Conservation (phyloP, 2,888 invertebrate species). For the Keiferia lycopersicella region DNA sequence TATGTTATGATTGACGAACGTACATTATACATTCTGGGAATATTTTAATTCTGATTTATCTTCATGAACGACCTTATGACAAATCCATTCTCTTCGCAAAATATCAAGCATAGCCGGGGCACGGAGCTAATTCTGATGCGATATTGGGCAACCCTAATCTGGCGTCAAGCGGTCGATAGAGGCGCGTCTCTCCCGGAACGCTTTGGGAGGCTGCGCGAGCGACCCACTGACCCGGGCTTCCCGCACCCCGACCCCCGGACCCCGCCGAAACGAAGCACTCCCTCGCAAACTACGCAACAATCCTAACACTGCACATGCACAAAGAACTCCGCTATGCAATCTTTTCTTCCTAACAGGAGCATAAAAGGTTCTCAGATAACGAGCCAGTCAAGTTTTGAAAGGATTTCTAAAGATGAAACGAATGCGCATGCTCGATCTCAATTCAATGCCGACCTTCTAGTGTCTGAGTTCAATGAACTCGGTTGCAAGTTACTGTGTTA, state of each 20-base stretch:
- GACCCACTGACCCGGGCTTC: constrained; percentile 83
- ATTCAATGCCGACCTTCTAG: constrained; percentile 45
- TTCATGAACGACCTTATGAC: too few species aligned
- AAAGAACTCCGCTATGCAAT: constrained; percentile 33
- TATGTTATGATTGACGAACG: too few species aligned
- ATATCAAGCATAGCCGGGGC: neutral
- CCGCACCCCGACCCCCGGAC: constrained; percentile 48
- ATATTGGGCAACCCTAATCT: constrained; percentile 60
- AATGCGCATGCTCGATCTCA: constrained; percentile 46
- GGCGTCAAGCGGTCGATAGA: constrained; percentile 77
- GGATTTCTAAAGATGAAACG: constrained; percentile 43
- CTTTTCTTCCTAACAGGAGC: constrained; percentile 6
- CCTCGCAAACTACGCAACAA: constrained; percentile 45
- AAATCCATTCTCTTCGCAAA: neutral
- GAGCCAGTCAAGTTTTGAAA: constrained; percentile 30
- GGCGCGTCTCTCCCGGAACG: constrained; percentile 73
- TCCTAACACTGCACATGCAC: constrained; percentile 56
- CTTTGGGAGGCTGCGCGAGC: constrained; percentile 80
- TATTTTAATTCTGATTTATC: too few species aligned
- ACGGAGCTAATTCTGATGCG: neutral
- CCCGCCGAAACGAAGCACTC: constrained; percentile 44
- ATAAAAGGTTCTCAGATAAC: constrained; percentile 34
- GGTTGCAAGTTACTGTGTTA: constrained; percentile 38
- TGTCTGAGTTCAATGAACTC: constrained; percentile 46
- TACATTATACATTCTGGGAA: too few species aligned